phyloP scores from a whole-genome alignment of 2,113 vertebrate genomes.

The Xiphorhynchus elegans region DNA sequence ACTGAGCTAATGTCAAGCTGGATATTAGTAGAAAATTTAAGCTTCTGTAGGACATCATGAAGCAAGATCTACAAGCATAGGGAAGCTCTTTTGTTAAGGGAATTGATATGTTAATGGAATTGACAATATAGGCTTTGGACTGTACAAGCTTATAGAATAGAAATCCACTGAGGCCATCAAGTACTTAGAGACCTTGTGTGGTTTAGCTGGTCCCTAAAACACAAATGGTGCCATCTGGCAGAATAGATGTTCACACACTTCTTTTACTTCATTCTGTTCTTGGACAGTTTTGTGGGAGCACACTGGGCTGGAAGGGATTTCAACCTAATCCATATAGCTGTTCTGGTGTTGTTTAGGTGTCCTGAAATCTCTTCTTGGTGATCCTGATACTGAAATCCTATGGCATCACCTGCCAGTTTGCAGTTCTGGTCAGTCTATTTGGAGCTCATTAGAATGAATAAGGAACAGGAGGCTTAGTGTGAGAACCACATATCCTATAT shows the following conservation, averaged over 20 bases:
- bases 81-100: background rate
- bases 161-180: background rate
- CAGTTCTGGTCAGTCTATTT: background rate
- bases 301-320: background rate
- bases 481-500: background rate
- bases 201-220: background rate
- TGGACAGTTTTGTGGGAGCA: fast-evolving
- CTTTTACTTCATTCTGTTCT: background rate
- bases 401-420: background rate
- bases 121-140: background rate
- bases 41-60: background rate
- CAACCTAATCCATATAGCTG: background rate
- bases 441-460: background rate
- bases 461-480: background rate
- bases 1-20: background rate
- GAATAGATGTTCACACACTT: background rate
- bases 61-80: background rate
- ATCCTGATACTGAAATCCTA: background rate
- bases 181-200: background rate
- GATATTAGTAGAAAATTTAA: background rate
- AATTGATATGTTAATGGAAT: background rate
- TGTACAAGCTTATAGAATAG: background rate
- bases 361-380: background rate
- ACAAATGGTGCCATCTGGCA: background rate
- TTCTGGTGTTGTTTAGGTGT: background rate